Percentiles rank a stretch among this genome's conserved stretches.
Conservation (phyloP, 2,888 invertebrate species). For the Frankliniella fusca region DNA sequence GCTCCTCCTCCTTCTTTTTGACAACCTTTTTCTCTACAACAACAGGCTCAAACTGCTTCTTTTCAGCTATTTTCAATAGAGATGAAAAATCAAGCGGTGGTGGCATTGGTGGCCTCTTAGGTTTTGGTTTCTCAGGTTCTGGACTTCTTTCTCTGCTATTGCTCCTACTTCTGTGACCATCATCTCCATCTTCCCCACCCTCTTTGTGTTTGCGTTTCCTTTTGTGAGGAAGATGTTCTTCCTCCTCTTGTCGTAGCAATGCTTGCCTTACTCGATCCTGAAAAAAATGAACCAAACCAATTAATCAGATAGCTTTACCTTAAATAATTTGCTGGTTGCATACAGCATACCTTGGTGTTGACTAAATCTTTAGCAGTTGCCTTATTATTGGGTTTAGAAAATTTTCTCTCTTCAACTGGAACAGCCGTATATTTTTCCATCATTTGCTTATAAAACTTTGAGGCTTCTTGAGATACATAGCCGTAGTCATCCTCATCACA, state of each 20-base stretch:
- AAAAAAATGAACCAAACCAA: conserved; percentile 32
- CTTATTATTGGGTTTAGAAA: conserved; percentile 39
- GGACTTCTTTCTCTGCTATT: conserved; percentile 48
- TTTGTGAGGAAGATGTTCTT: conserved; percentile 65
- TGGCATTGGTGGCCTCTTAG: conserved; percentile 56
- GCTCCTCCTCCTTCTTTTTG: conserved; percentile 54
- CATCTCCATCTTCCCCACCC: conserved; percentile 42
- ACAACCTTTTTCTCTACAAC: conserved; percentile 55
- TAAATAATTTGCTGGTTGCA: neutral
- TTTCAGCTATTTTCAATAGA: conserved; percentile 73
- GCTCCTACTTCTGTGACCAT: conserved; percentile 42
- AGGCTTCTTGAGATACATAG: conserved; percentile 78
- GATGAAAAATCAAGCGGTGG: conserved; percentile 76
- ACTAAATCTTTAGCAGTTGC: conserved; percentile 50
- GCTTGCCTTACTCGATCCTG: conserved; percentile 70
- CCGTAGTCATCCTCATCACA: conserved; percentile 90
- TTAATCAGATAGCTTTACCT: neutral
- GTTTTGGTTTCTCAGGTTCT: conserved; percentile 49
- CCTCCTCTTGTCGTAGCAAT: conserved; percentile 64
- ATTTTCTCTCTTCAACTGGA: conserved; percentile 55
- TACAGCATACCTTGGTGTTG: conserved; percentile 47
- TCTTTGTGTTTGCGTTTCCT: conserved; percentile 53
- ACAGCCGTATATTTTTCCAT: conserved; percentile 75
- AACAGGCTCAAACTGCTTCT: conserved; percentile 77
- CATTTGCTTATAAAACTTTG: conserved; percentile 75